Evolutionary conservation across 2,888 invertebrate species (phyloP).

Genomic region (Phyllotreta striolata): DNA sequence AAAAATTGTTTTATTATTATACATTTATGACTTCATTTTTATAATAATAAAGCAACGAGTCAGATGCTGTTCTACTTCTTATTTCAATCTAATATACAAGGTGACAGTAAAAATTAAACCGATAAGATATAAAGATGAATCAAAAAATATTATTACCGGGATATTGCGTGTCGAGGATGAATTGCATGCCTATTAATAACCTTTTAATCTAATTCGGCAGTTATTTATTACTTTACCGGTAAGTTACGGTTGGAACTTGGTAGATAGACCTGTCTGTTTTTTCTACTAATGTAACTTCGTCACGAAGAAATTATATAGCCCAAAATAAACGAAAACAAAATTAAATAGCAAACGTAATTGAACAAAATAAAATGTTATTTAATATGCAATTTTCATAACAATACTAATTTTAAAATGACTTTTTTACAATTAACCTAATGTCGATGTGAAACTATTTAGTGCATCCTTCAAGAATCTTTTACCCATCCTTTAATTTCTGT

Average conservation of each 20-base stretch:
- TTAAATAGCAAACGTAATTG: neutral
- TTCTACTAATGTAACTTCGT: conserved; percentile 2
- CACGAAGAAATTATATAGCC: conserved; percentile 5
- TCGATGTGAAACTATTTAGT: too few species aligned
- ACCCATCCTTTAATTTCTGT: too few species aligned
- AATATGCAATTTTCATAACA: too few species aligned
- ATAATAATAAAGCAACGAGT: too few species aligned
- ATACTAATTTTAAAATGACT: too few species aligned
- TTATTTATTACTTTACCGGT: conserved; percentile 2
- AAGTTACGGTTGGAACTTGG: conserved; percentile 7
- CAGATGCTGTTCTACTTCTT: too few species aligned
- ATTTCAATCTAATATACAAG: too few species aligned
- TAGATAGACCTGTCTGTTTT: conserved; percentile 2
- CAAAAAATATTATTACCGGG: neutral
- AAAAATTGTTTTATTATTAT: too few species aligned
- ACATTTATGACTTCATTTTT: too few species aligned
- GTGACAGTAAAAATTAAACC: too few species aligned
- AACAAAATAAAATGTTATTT: neutral
- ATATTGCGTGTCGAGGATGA: conserved; percentile 4
- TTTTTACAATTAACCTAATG: too few species aligned
- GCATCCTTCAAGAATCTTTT: too few species aligned
- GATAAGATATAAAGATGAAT: neutral
- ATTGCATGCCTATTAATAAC: conserved; percentile 3
- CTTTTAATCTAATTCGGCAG: conserved; percentile 11
- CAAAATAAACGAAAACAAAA: neutral